Evolutionary conservation across 2,113 vertebrate genomes (phyloP).

Genomic region (Hemichromis elongatus): DNA sequence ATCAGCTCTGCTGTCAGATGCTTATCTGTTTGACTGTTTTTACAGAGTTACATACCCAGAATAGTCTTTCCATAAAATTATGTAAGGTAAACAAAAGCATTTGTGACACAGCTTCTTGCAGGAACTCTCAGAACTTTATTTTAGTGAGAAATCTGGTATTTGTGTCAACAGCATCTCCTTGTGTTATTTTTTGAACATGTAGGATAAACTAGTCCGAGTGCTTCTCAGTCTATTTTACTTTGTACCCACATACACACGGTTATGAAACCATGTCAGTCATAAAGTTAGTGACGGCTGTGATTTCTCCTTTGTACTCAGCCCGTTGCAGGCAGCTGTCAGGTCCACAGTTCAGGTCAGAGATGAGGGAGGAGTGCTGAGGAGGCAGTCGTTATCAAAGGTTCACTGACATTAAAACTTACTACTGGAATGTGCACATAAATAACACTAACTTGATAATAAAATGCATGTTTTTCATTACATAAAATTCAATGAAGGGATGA

Average conservation of each 20-base stretch:
- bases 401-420: not conserved
- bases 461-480: not conserved
- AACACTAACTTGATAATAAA: rapidly evolving
- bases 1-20: not conserved
- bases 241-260: not conserved
- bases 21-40: slow-evolving; percentile 28
- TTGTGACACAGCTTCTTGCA: not conserved
- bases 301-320: slow-evolving; percentile 15
- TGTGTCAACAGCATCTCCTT: not conserved
- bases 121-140: not conserved
- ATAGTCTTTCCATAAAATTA: slow-evolving; percentile 5
- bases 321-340: not conserved
- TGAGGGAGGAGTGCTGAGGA: not conserved
- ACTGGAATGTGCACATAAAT: not conserved
- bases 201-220: not conserved
- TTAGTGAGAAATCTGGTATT: not conserved
- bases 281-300: slow-evolving; percentile 4
- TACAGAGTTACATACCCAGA: not conserved
- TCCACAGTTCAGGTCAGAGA: slow-evolving; percentile 56
- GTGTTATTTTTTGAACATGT: not conserved
- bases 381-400: not conserved
- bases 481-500: not conserved
- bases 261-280: slow-evolving; percentile 31
- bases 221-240: not conserved
- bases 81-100: not conserved